phyloP scores from a whole-genome alignment of 2,797 vertebrate genomes.

The Podarcis siculus region DNA sequence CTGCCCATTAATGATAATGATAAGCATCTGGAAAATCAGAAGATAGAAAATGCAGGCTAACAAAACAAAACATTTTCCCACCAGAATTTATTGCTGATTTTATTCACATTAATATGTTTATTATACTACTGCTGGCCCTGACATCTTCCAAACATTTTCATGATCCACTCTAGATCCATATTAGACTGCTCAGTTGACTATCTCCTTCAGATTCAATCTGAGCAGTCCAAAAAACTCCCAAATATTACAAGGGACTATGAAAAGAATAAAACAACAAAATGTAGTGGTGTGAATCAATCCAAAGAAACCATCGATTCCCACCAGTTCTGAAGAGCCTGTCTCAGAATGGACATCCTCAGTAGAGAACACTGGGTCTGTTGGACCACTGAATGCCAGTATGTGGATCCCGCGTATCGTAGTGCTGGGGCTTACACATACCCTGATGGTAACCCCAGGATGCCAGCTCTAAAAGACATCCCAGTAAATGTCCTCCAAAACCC shows the following conservation, averaged over 20 bases:
- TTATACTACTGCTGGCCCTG: neutral
- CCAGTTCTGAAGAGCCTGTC: neutral
- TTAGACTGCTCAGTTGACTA: neutral
- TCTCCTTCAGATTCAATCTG: neutral
- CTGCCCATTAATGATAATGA: constrained; percentile 37
- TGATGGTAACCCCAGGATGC: neutral
- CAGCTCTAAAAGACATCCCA: neutral
- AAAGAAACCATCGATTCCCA: neutral
- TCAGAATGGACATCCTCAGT: neutral
- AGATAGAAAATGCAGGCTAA: neutral
- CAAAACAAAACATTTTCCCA: neutral
- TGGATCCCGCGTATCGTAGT: neutral
- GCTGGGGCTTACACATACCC: neutral
- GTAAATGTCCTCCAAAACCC: no score
- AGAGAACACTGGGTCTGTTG: neutral
- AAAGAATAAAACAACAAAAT: neutral
- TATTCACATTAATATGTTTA: neutral
- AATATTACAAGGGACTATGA: neutral
- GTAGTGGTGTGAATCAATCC: no score
- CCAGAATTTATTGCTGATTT: neutral
- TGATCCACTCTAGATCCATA: neutral
- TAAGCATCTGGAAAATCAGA: constrained; percentile 29
- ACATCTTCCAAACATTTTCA: neutral
- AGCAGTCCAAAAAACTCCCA: neutral
- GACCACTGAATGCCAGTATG: neutral